phyloP scores from a whole-genome alignment of 2,888 invertebrate genomes.

The Melanchra persicariae region DNA sequence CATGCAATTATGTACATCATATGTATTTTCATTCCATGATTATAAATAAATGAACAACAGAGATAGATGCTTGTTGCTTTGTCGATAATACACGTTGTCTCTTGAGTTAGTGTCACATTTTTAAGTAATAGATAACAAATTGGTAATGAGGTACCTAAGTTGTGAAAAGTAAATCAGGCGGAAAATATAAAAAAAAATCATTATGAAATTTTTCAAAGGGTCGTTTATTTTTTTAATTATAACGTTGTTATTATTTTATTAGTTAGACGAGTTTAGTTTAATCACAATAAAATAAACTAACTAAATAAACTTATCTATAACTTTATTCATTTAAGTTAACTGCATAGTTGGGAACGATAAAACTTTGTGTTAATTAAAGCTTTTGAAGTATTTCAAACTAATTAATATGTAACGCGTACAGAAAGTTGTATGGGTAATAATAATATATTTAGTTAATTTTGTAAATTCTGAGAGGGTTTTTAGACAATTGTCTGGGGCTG shows the following conservation, averaged over 20 bases:
- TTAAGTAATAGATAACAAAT: too few species aligned
- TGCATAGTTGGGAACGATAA: conserved; percentile 36
- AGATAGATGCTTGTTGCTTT: neutral
- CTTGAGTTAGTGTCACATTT: too few species aligned
- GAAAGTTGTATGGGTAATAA: conserved; percentile 25
- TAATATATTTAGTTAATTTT: conserved; percentile 15
- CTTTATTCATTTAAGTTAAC: conserved; percentile 44
- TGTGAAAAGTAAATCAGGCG: too few species aligned
- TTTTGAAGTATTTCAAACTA: conserved; percentile 51
- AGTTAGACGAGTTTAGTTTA: neutral
- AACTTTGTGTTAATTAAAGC: conserved; percentile 47
- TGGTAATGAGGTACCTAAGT: too few species aligned
- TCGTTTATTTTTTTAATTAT: neutral
- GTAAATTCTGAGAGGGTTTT: conserved; percentile 16
- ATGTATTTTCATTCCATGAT: conserved; percentile 19
- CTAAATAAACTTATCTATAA: conserved; percentile 11
- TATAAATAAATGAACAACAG: conserved; percentile 28
- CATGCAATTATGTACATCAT: conserved; percentile 15
- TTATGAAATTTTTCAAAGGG: too few species aligned
- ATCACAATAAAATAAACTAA: conserved; percentile 21
- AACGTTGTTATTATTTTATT: neutral
- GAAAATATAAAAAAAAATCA: too few species aligned
- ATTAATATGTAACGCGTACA: conserved; percentile 35
- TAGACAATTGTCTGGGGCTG: conserved; percentile 1
- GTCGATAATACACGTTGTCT: neutral